These are phyloP conservation scores for Lottia scabra DNA, from an alignment of 2,888 invertebrate genomes.

Conservation along the genomic window DNA sequence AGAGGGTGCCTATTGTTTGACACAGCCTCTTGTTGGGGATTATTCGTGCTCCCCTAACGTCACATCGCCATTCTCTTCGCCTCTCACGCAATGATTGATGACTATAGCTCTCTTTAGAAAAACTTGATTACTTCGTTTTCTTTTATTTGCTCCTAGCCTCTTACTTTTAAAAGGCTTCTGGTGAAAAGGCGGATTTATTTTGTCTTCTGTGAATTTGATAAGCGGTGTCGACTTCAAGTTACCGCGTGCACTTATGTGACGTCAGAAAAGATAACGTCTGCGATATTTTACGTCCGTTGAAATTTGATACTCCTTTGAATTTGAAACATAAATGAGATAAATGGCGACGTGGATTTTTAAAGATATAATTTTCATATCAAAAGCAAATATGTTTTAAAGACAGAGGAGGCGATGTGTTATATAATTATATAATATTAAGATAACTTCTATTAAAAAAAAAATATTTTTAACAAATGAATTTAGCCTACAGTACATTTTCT, in stretches of 20 bases:
- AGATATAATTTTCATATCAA: too few relatives aligned
- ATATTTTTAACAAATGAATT: too few relatives aligned
- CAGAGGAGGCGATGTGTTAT: too few relatives aligned
- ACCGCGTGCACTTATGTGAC: neutral
- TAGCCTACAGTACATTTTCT: too few relatives aligned
- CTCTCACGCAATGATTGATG: slow-evolving; percentile 7
- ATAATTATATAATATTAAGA: too few relatives aligned
- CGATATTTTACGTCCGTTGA: too few relatives aligned
- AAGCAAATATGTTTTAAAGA: too few relatives aligned
- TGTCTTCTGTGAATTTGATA: neutral
- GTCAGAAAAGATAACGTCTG: neutral
- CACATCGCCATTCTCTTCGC: neutral
- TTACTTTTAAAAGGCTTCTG: neutral
- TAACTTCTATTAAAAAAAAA: too few relatives aligned
- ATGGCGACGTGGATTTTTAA: too few relatives aligned
- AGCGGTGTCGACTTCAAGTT: neutral
- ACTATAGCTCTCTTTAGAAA: neutral
- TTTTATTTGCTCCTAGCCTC: neutral
- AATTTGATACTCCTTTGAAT: too few relatives aligned
- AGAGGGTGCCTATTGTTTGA: neutral
- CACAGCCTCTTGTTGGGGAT: slow-evolving; percentile 1
- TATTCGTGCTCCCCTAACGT: slow-evolving; percentile 1
- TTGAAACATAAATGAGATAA: too few relatives aligned
- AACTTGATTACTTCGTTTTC: slow-evolving; percentile 3
- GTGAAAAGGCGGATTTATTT: neutral